A percentile compares a stretch with the other conserved stretches of the same genome.
Evolutionary conservation across 2,113 vertebrate genomes (phyloP).

Genomic region (Centropristis striata): DNA sequence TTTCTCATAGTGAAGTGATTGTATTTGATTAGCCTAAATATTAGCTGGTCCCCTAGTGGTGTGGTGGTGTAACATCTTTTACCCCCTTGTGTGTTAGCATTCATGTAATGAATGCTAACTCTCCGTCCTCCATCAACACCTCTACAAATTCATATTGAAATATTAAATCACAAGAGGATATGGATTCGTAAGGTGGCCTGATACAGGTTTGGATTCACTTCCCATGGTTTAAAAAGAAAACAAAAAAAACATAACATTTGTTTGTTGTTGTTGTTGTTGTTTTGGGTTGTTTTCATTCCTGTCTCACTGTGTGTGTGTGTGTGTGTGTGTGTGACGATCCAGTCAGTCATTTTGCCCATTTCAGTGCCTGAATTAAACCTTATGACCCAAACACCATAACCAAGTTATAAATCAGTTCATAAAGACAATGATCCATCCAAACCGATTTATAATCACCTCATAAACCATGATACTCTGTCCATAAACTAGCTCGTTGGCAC

Average conservation of each 20-base stretch:
- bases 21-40: slow-evolving; percentile 39
- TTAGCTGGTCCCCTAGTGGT: slow-evolving; percentile 54
- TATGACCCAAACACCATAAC: slow-evolving; percentile 63
- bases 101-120: slow-evolving; percentile 32
- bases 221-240: neutral
- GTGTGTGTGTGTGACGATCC: slow-evolving; percentile 35
- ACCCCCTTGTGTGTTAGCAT: slow-evolving; percentile 36
- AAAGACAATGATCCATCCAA: slow-evolving; percentile 68
- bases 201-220: slow-evolving; percentile 38
- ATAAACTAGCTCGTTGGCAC: slow-evolving; percentile 64
- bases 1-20: slow-evolving; percentile 50
- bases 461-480: slow-evolving; percentile 60
- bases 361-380: slow-evolving; percentile 63
- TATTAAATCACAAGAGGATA: neutral
- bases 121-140: slow-evolving; percentile 42
- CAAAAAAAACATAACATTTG: neutral
- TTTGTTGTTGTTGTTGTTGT: slow-evolving; percentile 22
- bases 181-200: slow-evolving; percentile 44
- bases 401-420: slow-evolving; percentile 65
- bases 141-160: slow-evolving; percentile 36
- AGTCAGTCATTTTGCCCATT: slow-evolving; percentile 44
- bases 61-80: slow-evolving; percentile 61
- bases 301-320: slow-evolving; percentile 23
- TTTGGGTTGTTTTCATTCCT: slow-evolving; percentile 27
- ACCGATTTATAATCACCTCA: slow-evolving; percentile 65